These are phyloP conservation scores for Macropus fuliginosus DNA, from an alignment of 2,797 vertebrate genomes.

Conservation along the genomic window DNA sequence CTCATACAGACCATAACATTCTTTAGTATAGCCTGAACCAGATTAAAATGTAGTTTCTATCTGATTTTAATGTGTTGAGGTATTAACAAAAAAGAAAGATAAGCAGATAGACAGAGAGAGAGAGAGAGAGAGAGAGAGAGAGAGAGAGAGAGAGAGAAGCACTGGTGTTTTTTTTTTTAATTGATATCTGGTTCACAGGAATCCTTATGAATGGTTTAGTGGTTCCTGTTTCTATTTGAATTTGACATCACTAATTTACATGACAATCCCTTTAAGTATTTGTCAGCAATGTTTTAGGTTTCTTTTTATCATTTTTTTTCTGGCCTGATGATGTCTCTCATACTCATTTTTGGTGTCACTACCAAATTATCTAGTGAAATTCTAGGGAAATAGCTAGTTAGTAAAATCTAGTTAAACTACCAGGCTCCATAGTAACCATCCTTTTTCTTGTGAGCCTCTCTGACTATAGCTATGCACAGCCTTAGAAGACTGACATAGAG, in stretches of 20 bases:
- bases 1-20: no score
- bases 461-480: not conserved
- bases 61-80: not conserved
- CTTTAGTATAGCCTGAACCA: not conserved
- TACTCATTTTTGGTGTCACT: not conserved
- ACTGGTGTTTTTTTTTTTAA: not conserved
- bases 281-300: not conserved
- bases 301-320: not conserved
- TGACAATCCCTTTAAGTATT: not conserved
- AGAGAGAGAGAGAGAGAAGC: not conserved
- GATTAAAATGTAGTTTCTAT: not conserved
- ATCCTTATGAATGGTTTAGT: not conserved
- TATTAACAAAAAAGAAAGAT: not conserved
- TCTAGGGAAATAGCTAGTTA: not conserved
- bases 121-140: not conserved
- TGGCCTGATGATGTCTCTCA: not conserved
- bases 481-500: not conserved
- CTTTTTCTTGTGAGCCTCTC: not conserved
- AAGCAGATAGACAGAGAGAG: no score
- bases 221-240: not conserved
- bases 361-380: not conserved
- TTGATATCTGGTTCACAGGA: not conserved
- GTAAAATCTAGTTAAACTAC: not conserved
- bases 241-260: not conserved
- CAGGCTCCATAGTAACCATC: not conserved